Conservation (phyloP, 2,888 invertebrate genomes). For the Tiliacea citrago region DNA sequence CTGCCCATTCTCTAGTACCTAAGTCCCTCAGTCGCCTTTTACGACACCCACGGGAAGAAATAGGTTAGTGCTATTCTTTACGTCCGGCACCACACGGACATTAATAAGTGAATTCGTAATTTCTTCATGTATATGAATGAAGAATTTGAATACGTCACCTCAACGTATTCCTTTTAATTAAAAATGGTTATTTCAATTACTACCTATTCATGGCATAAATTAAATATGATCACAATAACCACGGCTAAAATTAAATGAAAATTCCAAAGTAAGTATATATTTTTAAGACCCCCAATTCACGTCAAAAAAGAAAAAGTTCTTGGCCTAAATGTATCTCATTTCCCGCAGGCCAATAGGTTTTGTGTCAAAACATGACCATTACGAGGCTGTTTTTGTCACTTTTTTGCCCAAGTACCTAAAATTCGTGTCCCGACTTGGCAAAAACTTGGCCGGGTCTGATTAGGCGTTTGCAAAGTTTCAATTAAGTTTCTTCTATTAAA, state of each 20-base stretch:
- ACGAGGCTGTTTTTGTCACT: constrained; percentile 53
- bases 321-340: constrained; percentile 32
- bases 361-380: constrained; percentile 55
- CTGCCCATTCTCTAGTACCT: too few relatives aligned
- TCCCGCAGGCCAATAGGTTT: constrained; percentile 43
- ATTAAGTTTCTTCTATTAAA: constrained; percentile 44
- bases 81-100: too few relatives aligned
- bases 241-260: not conserved
- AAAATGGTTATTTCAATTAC: not conserved
- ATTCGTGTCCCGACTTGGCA: constrained; percentile 43
- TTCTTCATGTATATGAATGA: not conserved
- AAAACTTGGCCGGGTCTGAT: constrained; percentile 55
- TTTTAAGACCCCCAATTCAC: not conserved
- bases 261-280: not conserved
- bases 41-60: too few relatives aligned
- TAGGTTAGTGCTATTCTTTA: too few relatives aligned
- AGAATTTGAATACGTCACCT: not conserved
- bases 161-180: not conserved
- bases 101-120: not conserved
- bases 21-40: too few relatives aligned
- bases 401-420: constrained; percentile 48
- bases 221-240: not conserved
- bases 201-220: not conserved
- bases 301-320: constrained; percentile 19
- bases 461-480: constrained; percentile 49